A percentile compares a stretch with the other conserved stretches of the same genome.
Evolutionary conservation across 2,797 vertebrate genomes (phyloP).

Genomic region (Eulemur mongoz): DNA sequence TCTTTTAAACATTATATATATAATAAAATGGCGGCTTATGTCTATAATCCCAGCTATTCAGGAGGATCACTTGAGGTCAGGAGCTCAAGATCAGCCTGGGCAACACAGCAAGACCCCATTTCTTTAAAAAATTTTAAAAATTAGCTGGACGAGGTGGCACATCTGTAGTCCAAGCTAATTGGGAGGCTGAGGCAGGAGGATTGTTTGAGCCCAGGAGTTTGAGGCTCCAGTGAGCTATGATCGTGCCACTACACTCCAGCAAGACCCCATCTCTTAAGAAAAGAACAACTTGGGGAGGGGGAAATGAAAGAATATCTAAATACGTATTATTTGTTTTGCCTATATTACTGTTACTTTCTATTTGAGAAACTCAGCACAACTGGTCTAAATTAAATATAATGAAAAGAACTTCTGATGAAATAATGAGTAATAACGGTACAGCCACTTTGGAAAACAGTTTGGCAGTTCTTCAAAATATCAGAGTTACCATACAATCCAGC

Average conservation of each 20-base stretch:
- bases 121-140: background rate
- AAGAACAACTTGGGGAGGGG: background rate
- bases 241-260: background rate
- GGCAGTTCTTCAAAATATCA: background rate
- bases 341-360: conserved; percentile 14
- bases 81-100: background rate
- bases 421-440: background rate
- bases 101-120: background rate
- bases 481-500: background rate
- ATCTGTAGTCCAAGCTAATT: background rate
- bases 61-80: background rate
- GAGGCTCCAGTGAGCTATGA: background rate
- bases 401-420: background rate
- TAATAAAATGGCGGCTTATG: background rate
- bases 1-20: background rate
- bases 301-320: background rate
- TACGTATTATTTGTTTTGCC: background rate
- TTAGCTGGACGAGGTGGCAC: background rate
- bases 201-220: background rate
- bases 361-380: conserved; percentile 6
- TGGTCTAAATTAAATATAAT: conserved; percentile 38
- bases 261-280: background rate
- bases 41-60: background rate
- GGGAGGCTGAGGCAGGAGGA: background rate
- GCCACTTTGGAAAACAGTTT: background rate